Base-by-base conservation (phyloP, 1,140 invertebrate species). In the Mactra quadrangularis region DNA sequence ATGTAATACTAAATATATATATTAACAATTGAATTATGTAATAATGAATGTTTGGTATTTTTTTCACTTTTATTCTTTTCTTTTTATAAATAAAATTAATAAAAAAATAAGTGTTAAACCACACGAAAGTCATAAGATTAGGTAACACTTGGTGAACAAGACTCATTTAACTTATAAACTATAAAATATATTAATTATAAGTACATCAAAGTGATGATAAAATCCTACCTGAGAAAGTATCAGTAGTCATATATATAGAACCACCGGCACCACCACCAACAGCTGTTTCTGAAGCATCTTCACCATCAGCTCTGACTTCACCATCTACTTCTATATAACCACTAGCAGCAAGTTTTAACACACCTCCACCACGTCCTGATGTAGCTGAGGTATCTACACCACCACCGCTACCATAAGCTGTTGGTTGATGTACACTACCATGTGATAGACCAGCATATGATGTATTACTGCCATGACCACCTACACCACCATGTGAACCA, bases 401-500 rank as follows among this genome's bases (percentile, higher is more conserved):
- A 11, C 86, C 89, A 27, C 87, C 89, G 77, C 89, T 89, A 38
- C 89, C 89, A 53, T 88, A 89, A 4, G 84, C 82, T 11, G 25
- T 71, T 17, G 89, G 87, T 4, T 41, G 29, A 3, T 74, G 60
- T 3, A 86, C 64, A 47, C 83, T 83, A 22, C 83, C 85, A 66
- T 88, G 86, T 1, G 88, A 79, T 22, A 55, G 22, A 13, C 50
- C 57, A 1, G 89, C 60, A 35, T 81, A 45, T 1, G 35, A 25
- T 15, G 70, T 59, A 19, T 64, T 59, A 29, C 66, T 84, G 15
- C 88, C 89, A 19, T 66, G 45, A 25, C 89, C 89, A 29, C 89
- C 89, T 1, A 90, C 52, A 53, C 89, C 89, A 27, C 88, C 88
- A 55, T 90, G 88, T 0, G 89, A 88, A 7, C 82, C 89, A 15